phyloP scores from a whole-genome alignment of 2,113 vertebrate species.

The Protomyctophum bolini region DNA sequence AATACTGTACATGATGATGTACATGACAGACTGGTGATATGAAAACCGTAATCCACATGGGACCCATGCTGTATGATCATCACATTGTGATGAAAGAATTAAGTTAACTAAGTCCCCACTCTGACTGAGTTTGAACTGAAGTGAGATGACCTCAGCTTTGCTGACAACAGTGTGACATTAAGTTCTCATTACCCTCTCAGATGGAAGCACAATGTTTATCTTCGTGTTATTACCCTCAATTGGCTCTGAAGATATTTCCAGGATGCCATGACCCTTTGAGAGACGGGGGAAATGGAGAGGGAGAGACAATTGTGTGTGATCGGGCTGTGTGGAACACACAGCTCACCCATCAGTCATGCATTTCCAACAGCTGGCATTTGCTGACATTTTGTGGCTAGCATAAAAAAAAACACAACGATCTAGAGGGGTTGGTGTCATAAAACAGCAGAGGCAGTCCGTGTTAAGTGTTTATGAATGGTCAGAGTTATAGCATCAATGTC shows the following conservation, averaged over 20 bases:
- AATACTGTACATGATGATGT: too few relatives aligned
- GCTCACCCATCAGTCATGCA: constrained; percentile 56
- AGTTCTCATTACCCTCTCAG: constrained; percentile 28
- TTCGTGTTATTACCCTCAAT: constrained; percentile 45
- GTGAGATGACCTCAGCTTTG: constrained; percentile 37
- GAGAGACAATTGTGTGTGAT: constrained; percentile 52
- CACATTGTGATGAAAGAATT: too few relatives aligned
- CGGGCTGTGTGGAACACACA: constrained; percentile 46
- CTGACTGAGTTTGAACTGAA: neutral
- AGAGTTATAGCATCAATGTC: constrained; percentile 7
- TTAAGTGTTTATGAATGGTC: neutral
- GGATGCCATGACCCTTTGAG: constrained; percentile 15
- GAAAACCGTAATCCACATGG: too few relatives aligned
- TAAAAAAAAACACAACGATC: neutral
- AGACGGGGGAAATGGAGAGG: constrained; percentile 8
- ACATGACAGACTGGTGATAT: too few relatives aligned
- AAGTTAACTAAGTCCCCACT: too few relatives aligned
- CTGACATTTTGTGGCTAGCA: constrained; percentile 48
- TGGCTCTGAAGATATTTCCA: constrained; percentile 38
- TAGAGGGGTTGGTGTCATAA: neutral
- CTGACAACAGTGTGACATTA: constrained; percentile 34
- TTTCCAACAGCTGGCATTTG: constrained; percentile 69
- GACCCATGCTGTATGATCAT: too few relatives aligned
- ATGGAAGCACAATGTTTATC: constrained; percentile 36
- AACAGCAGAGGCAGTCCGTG: neutral